Base-by-base conservation (phyloP, 1,140 invertebrate species). In the Bombus pascuorum region DNA sequence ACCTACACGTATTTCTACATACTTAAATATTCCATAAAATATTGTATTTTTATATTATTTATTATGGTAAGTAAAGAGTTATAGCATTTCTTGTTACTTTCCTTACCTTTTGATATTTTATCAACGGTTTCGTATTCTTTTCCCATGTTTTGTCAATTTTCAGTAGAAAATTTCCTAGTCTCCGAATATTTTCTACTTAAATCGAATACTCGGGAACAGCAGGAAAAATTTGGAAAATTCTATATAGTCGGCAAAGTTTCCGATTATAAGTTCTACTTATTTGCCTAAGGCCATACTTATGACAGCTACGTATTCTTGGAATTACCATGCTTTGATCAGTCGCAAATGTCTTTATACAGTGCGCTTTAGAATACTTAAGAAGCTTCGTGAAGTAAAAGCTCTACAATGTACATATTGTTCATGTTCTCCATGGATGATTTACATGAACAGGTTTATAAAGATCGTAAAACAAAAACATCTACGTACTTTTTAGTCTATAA, bases 401-500 rank as follows among this genome's bases (percentile, higher is more conserved):
- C 62, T 62, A 75, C 59, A 68, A 76, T 42, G 28, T 18, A 44
- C 10, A 2, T 47, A 34, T 53, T 78, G 88, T 78, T 86, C 84
- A 75, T 84, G 76, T 88, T 80, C 75, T 83, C 80, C 13, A 73
- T 57, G 39, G 32, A 62, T 76, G 68, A 83, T 86, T 81, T 89
- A 86, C 85, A 88, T 83, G 76, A 89, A 81, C 84, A 44, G 57
- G 0, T 32, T 32, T 15, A 9, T 62, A 53, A 5, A 25, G 18
- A 28, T 28, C 22, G 18, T 0, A 66, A 13, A 34, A 62, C 15
- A 1, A 37, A 3, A 4, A 28, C 8, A 53, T 9, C 22, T 47
- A 65, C 28, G 47, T 2, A 53, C 47, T 6, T 42, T 62, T 32
- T 66, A 82, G 15, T 2, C 25, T 15, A 12, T 1, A 5, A 18